Evolutionary conservation across 1,140 invertebrate species (phyloP).

Genomic region (Drosophila lacteicornis): DNA sequence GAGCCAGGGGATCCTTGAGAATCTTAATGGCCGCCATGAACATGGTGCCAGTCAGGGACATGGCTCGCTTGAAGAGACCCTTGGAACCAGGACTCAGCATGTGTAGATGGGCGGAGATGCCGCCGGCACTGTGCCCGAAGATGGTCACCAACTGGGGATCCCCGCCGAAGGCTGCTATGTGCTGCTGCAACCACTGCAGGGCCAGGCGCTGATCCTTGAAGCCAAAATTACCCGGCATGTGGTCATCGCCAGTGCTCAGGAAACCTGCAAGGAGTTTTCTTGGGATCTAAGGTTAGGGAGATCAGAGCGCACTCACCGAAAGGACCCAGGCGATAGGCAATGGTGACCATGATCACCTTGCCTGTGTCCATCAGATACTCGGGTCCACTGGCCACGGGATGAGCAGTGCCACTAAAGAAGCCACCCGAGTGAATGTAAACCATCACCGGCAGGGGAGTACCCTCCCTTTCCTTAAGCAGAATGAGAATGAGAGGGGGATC

Average conservation of each 20-base stretch:
- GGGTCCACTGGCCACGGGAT: slow-evolving; percentile 71
- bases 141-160: slow-evolving; percentile 90
- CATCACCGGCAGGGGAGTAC: slow-evolving; percentile 85
- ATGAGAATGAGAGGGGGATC: too few species aligned
- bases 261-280: slow-evolving; percentile 51
- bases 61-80: slow-evolving; percentile 86
- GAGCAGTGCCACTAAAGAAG: slow-evolving; percentile 84
- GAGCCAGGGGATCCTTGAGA: slow-evolving; percentile 84
- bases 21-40: slow-evolving; percentile 85
- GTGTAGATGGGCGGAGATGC: slow-evolving; percentile 85
- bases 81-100: slow-evolving; percentile 57
- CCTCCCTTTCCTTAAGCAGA: not conserved
- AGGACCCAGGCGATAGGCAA: slow-evolving; percentile 87
- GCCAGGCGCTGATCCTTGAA: slow-evolving; percentile 79
- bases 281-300: too few species aligned
- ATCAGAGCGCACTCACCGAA: slow-evolving; percentile 62
- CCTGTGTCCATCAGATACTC: slow-evolving; percentile 85
- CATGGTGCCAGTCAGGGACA: slow-evolving; percentile 87
- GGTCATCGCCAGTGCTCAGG: slow-evolving; percentile 76
- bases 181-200: slow-evolving; percentile 67
- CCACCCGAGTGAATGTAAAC: slow-evolving; percentile 88
- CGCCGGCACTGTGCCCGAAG: slow-evolving; percentile 90
- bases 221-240: slow-evolving; percentile 85
- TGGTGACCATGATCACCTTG: slow-evolving; percentile 86
- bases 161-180: slow-evolving; percentile 88